Evolutionary conservation across 2,797 vertebrate genomes (phyloP).

Genomic region (Protonibea diacanthus): DNA sequence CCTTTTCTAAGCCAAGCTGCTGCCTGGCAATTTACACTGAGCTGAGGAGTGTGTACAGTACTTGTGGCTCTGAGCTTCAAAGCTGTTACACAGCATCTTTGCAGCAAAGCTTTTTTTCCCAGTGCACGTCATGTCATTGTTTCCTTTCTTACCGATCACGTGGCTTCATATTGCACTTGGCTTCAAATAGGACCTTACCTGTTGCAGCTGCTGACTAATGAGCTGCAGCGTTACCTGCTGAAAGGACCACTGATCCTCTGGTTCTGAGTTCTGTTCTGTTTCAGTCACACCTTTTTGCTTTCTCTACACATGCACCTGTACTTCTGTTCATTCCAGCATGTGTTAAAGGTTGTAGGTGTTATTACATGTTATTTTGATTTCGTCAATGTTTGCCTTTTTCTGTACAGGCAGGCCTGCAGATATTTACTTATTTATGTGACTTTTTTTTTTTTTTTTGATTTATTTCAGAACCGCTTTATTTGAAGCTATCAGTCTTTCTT

Average conservation of each 20-base stretch:
- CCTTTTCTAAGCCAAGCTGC: constrained; percentile 17
- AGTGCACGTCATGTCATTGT: constrained; percentile 44
- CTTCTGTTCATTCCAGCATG: constrained; percentile 74
- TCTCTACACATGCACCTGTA: constrained; percentile 46
- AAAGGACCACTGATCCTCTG: constrained; percentile 32
- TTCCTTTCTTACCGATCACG: neutral
- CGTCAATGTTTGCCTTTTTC: constrained; percentile 73
- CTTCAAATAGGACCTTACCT: constrained; percentile 20
- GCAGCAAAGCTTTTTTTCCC: constrained; percentile 29
- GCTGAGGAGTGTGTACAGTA: constrained; percentile 49
- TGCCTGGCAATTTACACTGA: constrained; percentile 33
- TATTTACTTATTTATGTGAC: constrained; percentile 83
- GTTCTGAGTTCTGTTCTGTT: constrained; percentile 17
- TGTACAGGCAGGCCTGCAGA: constrained; percentile 89
- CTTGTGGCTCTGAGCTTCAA: constrained; percentile 38
- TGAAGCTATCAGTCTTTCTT: constrained; percentile 63
- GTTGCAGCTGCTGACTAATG: constrained; percentile 31
- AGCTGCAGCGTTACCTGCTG: constrained; percentile 50
- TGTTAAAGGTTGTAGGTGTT: constrained; percentile 54
- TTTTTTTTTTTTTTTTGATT: constrained; percentile 45
- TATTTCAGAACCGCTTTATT: constrained; percentile 46
- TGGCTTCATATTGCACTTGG: constrained; percentile 67
- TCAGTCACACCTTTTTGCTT: constrained; percentile 32
- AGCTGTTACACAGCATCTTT: constrained; percentile 31
- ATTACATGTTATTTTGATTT: constrained; percentile 45